These are phyloP conservation scores for Ramphastos sulfuratus DNA, from an alignment of 2,113 vertebrate genomes.

Conservation along the genomic window DNA sequence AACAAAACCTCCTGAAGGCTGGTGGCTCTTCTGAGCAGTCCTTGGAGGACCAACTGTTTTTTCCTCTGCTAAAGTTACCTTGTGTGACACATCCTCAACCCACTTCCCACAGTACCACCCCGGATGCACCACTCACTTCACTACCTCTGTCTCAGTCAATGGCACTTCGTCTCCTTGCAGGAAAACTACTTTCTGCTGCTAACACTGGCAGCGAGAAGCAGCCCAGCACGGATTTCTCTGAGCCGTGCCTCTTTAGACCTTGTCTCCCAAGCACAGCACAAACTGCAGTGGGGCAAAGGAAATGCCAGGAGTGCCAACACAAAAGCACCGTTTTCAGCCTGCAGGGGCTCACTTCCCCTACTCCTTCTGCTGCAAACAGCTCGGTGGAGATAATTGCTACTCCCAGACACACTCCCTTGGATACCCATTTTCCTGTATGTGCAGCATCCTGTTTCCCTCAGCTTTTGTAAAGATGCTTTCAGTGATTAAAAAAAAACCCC, in stretches of 20 bases:
- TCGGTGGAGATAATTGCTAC: constrained; percentile 20
- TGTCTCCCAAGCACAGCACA: not conserved
- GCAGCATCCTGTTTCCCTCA: not conserved
- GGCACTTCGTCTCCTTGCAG: not conserved
- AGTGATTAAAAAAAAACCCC: not conserved
- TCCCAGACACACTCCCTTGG: not conserved
- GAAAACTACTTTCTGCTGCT: constrained; percentile 14
- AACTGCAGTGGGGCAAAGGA: not conserved
- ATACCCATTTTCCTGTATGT: not conserved
- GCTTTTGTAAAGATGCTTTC: not conserved
- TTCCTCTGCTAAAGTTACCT: not conserved
- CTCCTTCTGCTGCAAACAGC: not conserved
- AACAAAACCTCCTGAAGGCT: not conserved
- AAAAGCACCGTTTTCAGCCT: not conserved
- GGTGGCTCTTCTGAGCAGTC: not conserved
- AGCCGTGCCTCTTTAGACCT: not conserved
- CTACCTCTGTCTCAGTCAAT: not conserved
- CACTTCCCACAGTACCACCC: not conserved
- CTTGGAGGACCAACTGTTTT: not conserved
- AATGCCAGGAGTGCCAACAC: not conserved
- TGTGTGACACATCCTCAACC: not conserved
- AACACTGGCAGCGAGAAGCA: not conserved
- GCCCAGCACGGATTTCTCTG: not conserved
- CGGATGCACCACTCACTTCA: not conserved
- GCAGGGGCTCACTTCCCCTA: not conserved